Evolutionary conservation across 2,113 vertebrate species (phyloP), one percentile per base, ranked within the genome.

Genomic region (Verasper variegatus): DNA sequence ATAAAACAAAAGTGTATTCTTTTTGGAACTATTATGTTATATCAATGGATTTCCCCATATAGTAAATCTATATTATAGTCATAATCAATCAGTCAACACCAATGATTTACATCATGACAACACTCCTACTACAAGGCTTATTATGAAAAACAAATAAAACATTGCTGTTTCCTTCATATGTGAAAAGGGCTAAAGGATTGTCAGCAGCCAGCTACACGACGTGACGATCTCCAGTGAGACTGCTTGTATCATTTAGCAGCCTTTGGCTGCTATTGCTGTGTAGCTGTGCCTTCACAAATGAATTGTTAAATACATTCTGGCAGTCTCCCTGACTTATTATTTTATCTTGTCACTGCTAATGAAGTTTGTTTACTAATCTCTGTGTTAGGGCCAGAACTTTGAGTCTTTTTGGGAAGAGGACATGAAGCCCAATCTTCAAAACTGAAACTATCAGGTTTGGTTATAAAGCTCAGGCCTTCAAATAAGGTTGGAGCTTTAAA

Each of bases 301-400:
- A 56, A 78, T 65, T 37, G 17, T 61, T 51, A 27, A 66, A 74
- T 66, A 60, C 52, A 70, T 24, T 66, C 24, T 83, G 66, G 54
- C 55, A 78, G 52, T 80, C 27, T 58, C 17, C 23, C 35, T 54
- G 27, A 31, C 23, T 71, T 70, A 71, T 54, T 78, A 69, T 59
- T 73, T 68, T 55, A 58, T 27, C 15, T 14, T 61, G 55, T 74
- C 49, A 31, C 60, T 45, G 3, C 55, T 55, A 37, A 66, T 66
- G 5, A 5, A 26, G 15, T 57, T 42, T 71, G 17, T 71, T 26
- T 62, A 18, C 17, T 24, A 54, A 59, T 56, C 2, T 27, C 17
- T 14, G 17, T 37, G 3, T 31, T 37, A 3, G 5, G 7, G 12
- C n/a, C 24, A 58, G 49, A 71, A 49, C 3, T 56, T 55, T 37